These are phyloP conservation scores for Penaeus japonicus DNA, from an alignment of 1,140 invertebrate genomes.

Conservation along the genomic window DNA sequence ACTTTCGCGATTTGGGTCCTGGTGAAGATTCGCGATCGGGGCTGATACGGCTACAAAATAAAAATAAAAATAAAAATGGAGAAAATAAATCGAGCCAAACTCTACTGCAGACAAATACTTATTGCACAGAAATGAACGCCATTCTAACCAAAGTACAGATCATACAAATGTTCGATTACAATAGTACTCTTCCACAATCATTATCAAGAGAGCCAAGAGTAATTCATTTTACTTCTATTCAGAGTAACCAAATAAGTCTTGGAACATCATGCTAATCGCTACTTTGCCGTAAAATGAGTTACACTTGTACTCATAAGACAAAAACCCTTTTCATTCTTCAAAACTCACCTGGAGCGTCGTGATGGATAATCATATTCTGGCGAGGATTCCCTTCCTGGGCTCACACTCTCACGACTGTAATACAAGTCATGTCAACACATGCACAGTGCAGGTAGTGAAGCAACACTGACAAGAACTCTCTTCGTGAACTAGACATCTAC, in stretches of 20 bases:
- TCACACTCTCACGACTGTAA: slow-evolving; percentile 60
- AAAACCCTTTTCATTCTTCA: not conserved
- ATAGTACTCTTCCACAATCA: not conserved
- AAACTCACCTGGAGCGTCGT: slow-evolving; percentile 64
- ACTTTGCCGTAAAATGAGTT: too few species aligned
- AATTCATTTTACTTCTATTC: not conserved
- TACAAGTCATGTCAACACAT: slow-evolving; percentile 36
- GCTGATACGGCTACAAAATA: slow-evolving; percentile 58
- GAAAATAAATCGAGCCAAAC: not conserved
- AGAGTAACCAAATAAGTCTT: not conserved
- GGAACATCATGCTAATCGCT: not conserved
- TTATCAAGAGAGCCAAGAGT: slow-evolving; percentile 1
- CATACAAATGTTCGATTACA: too few species aligned
- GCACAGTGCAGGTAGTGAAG: slow-evolving; percentile 10
- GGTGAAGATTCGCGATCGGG: slow-evolving; percentile 59
- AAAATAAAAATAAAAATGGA: slow-evolving; percentile 34
- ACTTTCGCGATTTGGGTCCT: slow-evolving; percentile 56
- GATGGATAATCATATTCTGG: slow-evolving; percentile 65
- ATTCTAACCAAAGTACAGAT: too few species aligned
- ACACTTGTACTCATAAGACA: not conserved
- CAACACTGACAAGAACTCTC: slow-evolving; percentile 13
- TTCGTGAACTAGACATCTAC: not conserved
- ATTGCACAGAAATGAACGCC: too few species aligned
- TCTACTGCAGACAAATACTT: not conserved
- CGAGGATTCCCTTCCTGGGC: slow-evolving; percentile 62